Evolutionary conservation across 2,113 vertebrate species (phyloP).

Genomic region (Leucoraja erinaceus): DNA sequence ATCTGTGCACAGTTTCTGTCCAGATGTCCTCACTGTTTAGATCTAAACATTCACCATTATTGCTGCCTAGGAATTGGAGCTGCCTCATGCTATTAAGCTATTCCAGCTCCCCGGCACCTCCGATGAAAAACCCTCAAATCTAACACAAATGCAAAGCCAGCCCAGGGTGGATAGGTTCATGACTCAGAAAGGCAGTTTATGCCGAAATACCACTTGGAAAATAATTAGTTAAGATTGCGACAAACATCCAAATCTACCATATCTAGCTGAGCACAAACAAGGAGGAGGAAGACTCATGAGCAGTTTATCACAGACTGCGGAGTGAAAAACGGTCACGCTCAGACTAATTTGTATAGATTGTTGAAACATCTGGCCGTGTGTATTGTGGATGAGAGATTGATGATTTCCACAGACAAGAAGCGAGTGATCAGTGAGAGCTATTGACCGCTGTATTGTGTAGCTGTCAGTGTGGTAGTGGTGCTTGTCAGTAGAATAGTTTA

Average conservation of each 20-base stretch:
- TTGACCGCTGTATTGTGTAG: constrained; percentile 35
- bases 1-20: neutral
- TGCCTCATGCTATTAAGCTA: neutral
- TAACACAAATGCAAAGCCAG: neutral
- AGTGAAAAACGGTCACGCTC: constrained; percentile 28
- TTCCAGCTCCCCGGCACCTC: neutral
- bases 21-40: neutral
- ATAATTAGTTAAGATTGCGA: neutral
- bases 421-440: constrained; percentile 30
- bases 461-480: constrained; percentile 5
- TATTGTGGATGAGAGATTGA: constrained; percentile 28
- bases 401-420: constrained; percentile 23
- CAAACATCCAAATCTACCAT: neutral
- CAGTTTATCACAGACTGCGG: neutral
- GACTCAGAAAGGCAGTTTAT: neutral
- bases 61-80: neutral
- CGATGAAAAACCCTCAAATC: neutral
- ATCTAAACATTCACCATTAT: neutral
- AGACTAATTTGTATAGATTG: constrained; percentile 34
- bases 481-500: constrained; percentile 32
- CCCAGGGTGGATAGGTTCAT: neutral
- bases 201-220: neutral
- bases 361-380: constrained; percentile 34
- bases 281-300: neutral
- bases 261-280: neutral